A percentile compares a stretch with the other conserved stretches of the same genome.
phyloP scores from a whole-genome alignment of 1,140 invertebrate genomes.

The Triops cancriformis region DNA sequence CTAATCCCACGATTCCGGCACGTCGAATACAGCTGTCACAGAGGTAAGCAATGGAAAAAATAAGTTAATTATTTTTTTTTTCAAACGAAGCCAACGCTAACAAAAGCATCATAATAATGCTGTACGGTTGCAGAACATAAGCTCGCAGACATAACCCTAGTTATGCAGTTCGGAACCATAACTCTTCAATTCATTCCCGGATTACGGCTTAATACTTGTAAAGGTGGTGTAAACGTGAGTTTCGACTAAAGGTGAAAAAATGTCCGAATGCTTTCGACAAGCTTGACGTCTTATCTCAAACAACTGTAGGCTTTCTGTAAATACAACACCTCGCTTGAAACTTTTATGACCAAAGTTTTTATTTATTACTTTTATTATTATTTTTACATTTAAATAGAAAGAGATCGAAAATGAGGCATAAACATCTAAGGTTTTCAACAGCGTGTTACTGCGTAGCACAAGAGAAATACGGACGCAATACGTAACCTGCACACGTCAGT shows the following conservation, averaged over 20 bases:
- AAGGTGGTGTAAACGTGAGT: no score
- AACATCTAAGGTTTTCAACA: no score
- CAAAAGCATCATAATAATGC: background rate
- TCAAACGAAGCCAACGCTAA: background rate
- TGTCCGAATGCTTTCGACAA: background rate
- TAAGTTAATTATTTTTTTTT: background rate
- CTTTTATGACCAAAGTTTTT: background rate
- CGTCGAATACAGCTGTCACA: background rate
- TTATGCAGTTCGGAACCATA: no score
- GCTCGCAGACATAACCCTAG: background rate
- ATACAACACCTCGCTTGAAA: background rate
- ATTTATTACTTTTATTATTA: no score
- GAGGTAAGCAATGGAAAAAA: background rate
- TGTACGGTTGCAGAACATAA: background rate
- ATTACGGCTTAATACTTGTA: no score
- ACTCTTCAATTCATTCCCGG: no score
- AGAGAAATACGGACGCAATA: no score
- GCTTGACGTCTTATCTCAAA: background rate
- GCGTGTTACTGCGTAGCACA: no score
- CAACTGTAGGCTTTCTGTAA: background rate
- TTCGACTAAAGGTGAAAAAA: background rate
- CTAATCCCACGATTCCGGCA: slow-evolving; percentile 9
- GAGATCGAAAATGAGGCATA: no score
- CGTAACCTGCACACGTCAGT: no score
- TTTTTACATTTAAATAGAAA: no score